Base-by-base conservation (phyloP, 2,888 invertebrate genomes). In the Caenorhabditis sp. region DNA sequence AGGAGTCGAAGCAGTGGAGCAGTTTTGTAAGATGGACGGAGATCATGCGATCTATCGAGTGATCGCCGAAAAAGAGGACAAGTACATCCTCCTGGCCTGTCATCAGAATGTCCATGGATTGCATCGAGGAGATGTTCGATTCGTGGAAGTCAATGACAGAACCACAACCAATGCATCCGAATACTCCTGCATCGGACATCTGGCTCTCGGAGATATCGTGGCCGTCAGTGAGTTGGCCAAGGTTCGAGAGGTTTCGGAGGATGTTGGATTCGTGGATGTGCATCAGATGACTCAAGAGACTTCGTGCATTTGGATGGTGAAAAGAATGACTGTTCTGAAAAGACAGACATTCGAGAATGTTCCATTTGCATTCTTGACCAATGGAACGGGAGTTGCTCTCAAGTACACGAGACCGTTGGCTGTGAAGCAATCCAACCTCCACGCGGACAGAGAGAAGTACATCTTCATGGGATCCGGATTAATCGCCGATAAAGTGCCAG, bases 121-220 rank as follows among this genome's bases (percentile, higher is more conserved):
- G 2, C 31, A 75, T n/a, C 19, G 75, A 44, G 75, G 58, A 31
- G 75, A 75, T 58, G 66, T 75, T 19, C 58, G 75, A 5, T 75
- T 75, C 28, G 24, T 75, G 10, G 66, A 75, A 64, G 66, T 75
- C 12, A 75, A 75, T 41, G 12, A 22, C 22, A 31, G 56, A 19
- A 64, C 75, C 5, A 59, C 35, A 24, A 44, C 47, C 0, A 44
- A 35, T 35, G 61, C 58, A 63, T 61, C 47, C 1, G 12, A 22
- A 12, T 47, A 49, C 24, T 66, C 66, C 0, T 41, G 41, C 28
- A 31, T 75, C 26, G 75, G 75, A 38, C 16, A 49, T 5, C 47
- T 75, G 2, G 28, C n/a, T 14, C n/a, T 58, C 16, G 75, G 75
- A 31, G 75, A 75, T 49, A 7, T 75, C 6, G 8, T 75, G 5